Base-by-base conservation (phyloP, 2,888 invertebrate genomes). In the Eudasyphora cyanicolor region DNA sequence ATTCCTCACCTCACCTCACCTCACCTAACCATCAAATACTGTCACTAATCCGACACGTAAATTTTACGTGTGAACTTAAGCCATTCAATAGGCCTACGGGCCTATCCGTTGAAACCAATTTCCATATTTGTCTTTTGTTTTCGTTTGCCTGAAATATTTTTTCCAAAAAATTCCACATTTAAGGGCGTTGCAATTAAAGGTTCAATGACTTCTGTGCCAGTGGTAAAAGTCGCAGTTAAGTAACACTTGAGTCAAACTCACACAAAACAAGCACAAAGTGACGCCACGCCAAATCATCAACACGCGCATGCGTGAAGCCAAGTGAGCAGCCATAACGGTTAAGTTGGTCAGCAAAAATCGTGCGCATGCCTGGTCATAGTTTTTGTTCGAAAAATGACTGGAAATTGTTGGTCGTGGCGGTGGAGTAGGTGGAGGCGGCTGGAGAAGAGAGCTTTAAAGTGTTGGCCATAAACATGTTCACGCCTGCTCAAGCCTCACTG, bases 161-260 rank as follows among this genome's bases (percentile, higher is more conserved):
- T 49, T 27, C 24, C 21, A 42, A 42, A 67, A 51, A 32, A 54
- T 73, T 51, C 38, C 73, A 54, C 35, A 14, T 45, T 79, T 74
- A 64, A 84, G 79, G 79, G 79, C 84, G 75, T 64, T 67, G 38
- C 81, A 81, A 78, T 81, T 60, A 75, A 76, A 71, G 78, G 81
- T 84, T 84, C 81, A 78, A 71, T 67, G 81, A 84, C 77, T 79
- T 69, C 8, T 71, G 19, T 10, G 7, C 1, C 8, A 19, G 51
- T 45, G 24, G 32, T 57, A 19, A 49, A 42, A 5, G 27, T 3
- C 49, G 71, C 19, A 21, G 49, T 79, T 76, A 76, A 79, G 76
- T 67, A 67, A 67, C 67, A 27, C 14, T 29, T 57, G 5, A 12
- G 57, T 19, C 19, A 6, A 17, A 17, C 32, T 17, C 49, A 17